Percentiles rank a stretch among this genome's conserved stretches.
Evolutionary conservation across 2,888 invertebrate species (phyloP).

Genomic region (Chrysolina oricalcia): DNA sequence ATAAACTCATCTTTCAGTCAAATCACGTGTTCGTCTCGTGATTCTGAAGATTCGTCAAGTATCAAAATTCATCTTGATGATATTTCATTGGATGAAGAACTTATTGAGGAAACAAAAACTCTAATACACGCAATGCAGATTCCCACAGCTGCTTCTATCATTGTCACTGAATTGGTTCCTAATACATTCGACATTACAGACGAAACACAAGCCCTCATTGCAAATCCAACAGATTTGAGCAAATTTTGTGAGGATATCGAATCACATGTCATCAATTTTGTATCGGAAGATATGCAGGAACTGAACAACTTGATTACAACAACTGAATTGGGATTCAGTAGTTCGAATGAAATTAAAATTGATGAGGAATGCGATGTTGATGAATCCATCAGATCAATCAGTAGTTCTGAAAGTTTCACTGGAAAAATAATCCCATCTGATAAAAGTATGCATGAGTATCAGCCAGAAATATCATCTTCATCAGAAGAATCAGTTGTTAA

Average conservation of each 20-base stretch:
- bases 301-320: background rate
- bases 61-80: background rate
- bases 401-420: background rate
- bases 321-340: background rate
- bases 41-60: no score
- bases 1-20: no score
- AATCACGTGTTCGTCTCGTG: no score
- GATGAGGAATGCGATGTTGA: background rate
- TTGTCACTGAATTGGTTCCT: background rate
- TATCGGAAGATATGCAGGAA: constrained; percentile 5
- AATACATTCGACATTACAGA: background rate
- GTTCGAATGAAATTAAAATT: background rate
- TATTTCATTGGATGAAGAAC: background rate
- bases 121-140: background rate
- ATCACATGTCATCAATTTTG: background rate
- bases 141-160: background rate
- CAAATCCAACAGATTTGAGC: background rate
- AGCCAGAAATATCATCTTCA: background rate
- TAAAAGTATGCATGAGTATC: background rate
- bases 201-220: background rate
- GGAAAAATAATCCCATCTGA: background rate
- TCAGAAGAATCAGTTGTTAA: background rate
- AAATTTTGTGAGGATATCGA: background rate
- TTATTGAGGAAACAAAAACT: background rate
- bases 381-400: background rate